Percentiles rank a stretch among this genome's conserved stretches.
Conservation (phyloP, 2,797 vertebrate genomes). For the Hybognathus amarus region DNA sequence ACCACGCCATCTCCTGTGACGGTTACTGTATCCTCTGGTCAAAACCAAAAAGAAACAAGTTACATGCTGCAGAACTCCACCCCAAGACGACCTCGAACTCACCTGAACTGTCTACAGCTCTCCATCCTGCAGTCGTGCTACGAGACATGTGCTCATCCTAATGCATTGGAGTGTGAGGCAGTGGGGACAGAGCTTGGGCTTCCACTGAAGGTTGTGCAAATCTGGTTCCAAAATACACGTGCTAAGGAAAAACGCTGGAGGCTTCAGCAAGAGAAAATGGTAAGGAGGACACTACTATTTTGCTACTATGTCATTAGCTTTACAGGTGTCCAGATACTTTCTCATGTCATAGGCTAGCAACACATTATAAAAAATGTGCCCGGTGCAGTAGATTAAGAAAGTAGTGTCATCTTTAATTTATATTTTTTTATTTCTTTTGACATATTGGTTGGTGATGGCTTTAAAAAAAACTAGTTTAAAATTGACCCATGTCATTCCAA, state of each 20-base stretch:
- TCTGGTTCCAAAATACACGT: constrained; percentile 95
- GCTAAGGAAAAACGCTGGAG: constrained; percentile 93
- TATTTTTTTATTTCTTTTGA: not conserved
- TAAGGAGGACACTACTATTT: constrained; percentile 56
- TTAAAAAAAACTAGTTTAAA: not conserved
- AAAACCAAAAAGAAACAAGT: constrained; percentile 77
- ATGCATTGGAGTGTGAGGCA: constrained; percentile 90
- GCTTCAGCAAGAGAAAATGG: constrained; percentile 84
- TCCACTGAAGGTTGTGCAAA: constrained; percentile 92
- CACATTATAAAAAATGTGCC: not conserved
- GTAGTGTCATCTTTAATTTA: not conserved
- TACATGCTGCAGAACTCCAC: constrained; percentile 80
- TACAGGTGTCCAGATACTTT: not conserved
- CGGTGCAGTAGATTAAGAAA: not conserved
- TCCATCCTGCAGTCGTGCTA: constrained; percentile 93
- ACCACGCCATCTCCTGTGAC: constrained; percentile 61
- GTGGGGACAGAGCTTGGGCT: constrained; percentile 88
- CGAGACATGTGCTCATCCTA: constrained; percentile 90
- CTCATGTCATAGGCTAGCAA: not conserved
- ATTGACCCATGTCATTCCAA: not conserved
- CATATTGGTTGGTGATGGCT: not conserved
- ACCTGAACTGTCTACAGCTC: constrained; percentile 89
- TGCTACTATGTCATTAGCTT: not conserved
- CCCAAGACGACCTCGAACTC: constrained; percentile 88
- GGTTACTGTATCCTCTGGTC: constrained; percentile 48